phyloP scores from a whole-genome alignment of 92 coral and sea anemone genomes.

The Siderastrea radians region DNA sequence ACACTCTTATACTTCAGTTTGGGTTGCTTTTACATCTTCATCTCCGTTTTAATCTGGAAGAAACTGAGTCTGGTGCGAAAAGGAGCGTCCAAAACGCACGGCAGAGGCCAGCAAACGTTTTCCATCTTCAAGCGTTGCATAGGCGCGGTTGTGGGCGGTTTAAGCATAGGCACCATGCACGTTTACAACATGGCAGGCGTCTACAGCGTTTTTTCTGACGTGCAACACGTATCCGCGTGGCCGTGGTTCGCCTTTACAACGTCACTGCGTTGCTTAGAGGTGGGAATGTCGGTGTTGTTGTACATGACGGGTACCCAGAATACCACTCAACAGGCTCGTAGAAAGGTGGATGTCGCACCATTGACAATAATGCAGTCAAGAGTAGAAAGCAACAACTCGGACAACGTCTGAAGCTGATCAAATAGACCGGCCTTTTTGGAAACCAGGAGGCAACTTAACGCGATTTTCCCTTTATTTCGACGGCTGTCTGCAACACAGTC shows the following conservation, averaged over 20 bases:
- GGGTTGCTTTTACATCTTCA: conserved; percentile 50
- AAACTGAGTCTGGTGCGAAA: conserved; percentile 15
- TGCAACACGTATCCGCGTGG: conserved; percentile 72
- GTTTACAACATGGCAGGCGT: conserved; percentile 57
- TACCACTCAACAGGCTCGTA: background rate
- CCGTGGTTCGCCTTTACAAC: conserved; percentile 84
- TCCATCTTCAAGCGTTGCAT: conserved; percentile 50
- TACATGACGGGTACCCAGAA: conserved; percentile 30
- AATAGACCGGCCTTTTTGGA: no score
- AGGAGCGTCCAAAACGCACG: background rate
- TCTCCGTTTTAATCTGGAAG: conserved; percentile 51
- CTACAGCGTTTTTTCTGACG: conserved; percentile 54
- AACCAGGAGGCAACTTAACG: no score
- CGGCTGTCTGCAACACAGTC: no score
- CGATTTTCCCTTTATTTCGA: no score
- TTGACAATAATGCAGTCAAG: conserved; percentile 24
- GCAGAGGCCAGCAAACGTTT: conserved; percentile 29
- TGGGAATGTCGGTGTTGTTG: conserved; percentile 65
- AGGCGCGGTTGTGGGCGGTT: conserved; percentile 64
- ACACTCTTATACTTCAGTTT: conserved; percentile 12
- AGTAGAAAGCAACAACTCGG: background rate
- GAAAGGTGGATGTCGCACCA: conserved; percentile 57
- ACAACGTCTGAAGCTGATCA: background rate
- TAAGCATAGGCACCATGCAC: conserved; percentile 50
- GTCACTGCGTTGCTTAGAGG: conserved; percentile 68